Percentiles rank a stretch among this genome's conserved stretches.
Evolutionary conservation across 1,140 invertebrate species (phyloP).

Genomic region (Zaprionus africanus): DNA sequence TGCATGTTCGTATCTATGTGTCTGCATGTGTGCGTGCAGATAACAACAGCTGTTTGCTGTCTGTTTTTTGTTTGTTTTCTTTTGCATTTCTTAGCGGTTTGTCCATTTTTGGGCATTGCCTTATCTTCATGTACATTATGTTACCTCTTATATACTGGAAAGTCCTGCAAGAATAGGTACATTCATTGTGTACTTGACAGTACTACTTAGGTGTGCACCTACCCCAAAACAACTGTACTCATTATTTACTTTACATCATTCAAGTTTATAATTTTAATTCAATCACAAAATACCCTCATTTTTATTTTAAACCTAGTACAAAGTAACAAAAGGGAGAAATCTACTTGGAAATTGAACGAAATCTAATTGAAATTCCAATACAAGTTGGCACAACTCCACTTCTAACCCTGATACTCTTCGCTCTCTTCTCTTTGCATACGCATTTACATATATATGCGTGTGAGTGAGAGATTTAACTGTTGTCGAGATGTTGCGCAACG

Average conservation of each 20-base stretch:
- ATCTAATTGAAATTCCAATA: constrained; percentile 4
- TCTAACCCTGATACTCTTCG: not conserved
- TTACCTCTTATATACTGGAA: not conserved
- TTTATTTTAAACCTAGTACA: too few relatives aligned
- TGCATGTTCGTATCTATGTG: constrained; percentile 7
- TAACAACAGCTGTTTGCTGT: constrained; percentile 56
- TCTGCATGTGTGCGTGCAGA: constrained; percentile 4
- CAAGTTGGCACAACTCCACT: not conserved
- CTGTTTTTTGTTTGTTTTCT: constrained; percentile 35
- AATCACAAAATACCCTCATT: too few relatives aligned
- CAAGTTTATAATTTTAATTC: too few relatives aligned
- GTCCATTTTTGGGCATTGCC: constrained; percentile 45
- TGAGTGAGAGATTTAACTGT: not conserved
- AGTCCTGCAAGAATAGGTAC: too few relatives aligned
- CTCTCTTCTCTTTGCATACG: not conserved
- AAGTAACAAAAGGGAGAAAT: constrained; percentile 6
- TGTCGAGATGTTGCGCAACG: constrained; percentile 50
- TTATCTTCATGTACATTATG: constrained; percentile 3
- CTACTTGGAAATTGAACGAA: constrained; percentile 17
- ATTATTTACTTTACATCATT: too few relatives aligned
- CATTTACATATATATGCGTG: not conserved
- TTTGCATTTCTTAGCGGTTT: constrained; percentile 26
- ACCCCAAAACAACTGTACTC: too few relatives aligned
- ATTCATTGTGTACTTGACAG: too few relatives aligned
- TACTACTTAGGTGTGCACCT: too few relatives aligned